Conservation (phyloP, 1,140 invertebrate species). For the Streblospio benedicti region DNA sequence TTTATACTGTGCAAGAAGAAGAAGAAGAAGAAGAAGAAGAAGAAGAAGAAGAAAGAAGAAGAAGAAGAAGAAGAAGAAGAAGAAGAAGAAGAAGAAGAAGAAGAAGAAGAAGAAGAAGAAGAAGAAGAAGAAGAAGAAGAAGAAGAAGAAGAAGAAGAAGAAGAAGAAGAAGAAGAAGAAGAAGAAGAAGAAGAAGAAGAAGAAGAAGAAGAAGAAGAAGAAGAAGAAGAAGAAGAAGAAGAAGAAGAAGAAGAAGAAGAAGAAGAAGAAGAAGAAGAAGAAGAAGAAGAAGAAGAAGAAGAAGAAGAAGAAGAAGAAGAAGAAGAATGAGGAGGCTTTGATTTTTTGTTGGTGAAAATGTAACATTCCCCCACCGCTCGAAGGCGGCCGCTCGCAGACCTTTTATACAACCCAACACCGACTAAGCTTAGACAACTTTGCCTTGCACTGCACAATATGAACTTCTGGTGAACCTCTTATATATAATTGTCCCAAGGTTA, state of each 20-base stretch:
- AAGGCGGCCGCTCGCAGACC: no score
- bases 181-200: constrained; percentile 9
- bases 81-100: constrained; percentile 5
- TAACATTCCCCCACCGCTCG: no score
- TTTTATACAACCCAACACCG: no score
- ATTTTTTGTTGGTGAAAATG: no score
- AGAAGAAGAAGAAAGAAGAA: neutral
- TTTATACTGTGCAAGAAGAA: no score
- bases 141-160: neutral
- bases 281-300: constrained; percentile 4
- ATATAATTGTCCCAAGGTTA: no score
- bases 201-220: constrained; percentile 3
- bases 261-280: constrained; percentile 1
- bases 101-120: neutral
- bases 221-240: constrained; percentile 3
- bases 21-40: constrained; percentile 7
- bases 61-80: neutral
- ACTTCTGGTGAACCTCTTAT: no score
- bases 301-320: constrained; percentile 5
- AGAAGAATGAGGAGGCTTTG: neutral
- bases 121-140: constrained; percentile 7
- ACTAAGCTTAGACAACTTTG: no score
- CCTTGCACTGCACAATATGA: no score
- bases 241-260: constrained; percentile 4
- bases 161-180: constrained; percentile 12